Base-by-base conservation (phyloP, 2,797 vertebrate genomes). In the Moxostoma hubbsi region DNA sequence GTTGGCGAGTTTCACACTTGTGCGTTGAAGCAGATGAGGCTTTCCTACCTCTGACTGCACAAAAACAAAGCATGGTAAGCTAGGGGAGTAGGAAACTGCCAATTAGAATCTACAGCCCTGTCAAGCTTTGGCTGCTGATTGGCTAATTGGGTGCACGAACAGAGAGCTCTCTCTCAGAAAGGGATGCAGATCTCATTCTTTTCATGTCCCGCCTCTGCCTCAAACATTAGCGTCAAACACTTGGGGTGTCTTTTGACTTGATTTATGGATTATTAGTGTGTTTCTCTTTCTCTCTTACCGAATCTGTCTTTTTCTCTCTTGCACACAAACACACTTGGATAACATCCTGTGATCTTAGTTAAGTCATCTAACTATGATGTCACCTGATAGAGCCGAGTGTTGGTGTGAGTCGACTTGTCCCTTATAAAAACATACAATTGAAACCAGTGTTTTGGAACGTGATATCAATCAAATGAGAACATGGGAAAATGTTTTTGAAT, bases 1-100 rank as follows among this genome's bases (percentile, higher is more conserved):
- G 55, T 54, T 24, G 69, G 69, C 45, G 50, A 61, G 18, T 77
- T 81, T 72, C 54, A 8, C 57, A 24, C 16, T 58, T 36, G 10
- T 77, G 36, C 36, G 76, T 70, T 69, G 53, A 62, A 76, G 82
- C 82, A 85, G 80, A 85, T 58, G 73, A 85, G 74, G 45, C 73
- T 72, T 80, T 11, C 12, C 65, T 72, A 71, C 59, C 67, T 77
- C 54, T 83, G 67, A 75, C 81, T 84, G 82, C 82, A 85, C 85
- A 82, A 84, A 86, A 81, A 86, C 85, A 86, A 86, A 85, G 76
- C 45, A 11, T 62, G 66, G 85, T 83, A 85, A 66, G 57, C 11
- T 8, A 73, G 54, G 80, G 81, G 74, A 50, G 83, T 80, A 76
- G 85, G 51, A 82, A 79, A 61, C 77, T 76, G 80, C 82, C 83